Evolutionary conservation across 2,888 invertebrate species (phyloP).

Genomic region (Myopa testacea): DNA sequence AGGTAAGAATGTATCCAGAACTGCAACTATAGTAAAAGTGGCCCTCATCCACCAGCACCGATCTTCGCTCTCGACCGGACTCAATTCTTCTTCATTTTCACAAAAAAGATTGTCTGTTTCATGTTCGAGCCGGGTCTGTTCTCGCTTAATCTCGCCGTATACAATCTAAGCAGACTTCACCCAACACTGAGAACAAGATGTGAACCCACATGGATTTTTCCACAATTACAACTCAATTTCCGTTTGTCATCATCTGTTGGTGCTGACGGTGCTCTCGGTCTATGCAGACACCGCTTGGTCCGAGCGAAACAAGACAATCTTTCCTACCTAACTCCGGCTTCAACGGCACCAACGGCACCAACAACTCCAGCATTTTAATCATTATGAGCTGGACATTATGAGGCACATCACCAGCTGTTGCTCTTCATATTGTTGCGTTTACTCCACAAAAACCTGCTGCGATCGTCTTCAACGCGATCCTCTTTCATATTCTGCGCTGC

Average conservation of each 20-base stretch:
- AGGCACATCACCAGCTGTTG: not conserved
- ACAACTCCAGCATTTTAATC: not conserved
- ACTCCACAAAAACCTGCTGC: no score
- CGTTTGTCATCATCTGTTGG: constrained; percentile 49
- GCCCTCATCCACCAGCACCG: no score
- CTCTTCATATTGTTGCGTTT: not conserved
- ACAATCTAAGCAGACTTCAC: no score
- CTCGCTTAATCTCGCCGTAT: no score
- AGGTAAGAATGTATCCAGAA: constrained; percentile 69
- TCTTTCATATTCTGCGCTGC: no score
- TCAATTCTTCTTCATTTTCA: no score
- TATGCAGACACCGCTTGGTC: not conserved
- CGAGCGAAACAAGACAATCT: constrained; percentile 1
- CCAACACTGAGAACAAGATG: not conserved
- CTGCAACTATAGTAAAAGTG: no score
- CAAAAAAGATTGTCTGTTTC: no score
- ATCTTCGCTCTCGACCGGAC: no score
- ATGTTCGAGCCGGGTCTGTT: no score
- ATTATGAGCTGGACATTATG: not conserved
- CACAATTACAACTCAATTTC: constrained; percentile 55
- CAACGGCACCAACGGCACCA: not conserved
- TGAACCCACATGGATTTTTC: constrained; percentile 10
- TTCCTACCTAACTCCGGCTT: not conserved
- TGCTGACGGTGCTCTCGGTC: not conserved
- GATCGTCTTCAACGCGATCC: no score